Evolutionary conservation across 2,888 invertebrate genomes (phyloP).

Genomic region (Saturnia japonica): DNA sequence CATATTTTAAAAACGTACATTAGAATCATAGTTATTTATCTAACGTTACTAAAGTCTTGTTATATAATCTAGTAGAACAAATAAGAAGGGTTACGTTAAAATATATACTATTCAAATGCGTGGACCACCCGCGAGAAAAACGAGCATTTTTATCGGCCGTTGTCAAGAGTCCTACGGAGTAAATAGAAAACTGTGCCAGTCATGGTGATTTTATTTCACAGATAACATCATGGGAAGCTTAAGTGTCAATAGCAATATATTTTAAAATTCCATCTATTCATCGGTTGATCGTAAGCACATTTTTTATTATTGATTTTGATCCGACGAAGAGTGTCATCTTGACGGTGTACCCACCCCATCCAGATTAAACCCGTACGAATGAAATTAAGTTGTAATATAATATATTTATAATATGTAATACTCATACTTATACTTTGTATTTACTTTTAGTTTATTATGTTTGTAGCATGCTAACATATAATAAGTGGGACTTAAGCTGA

Average conservation of each 20-base stretch:
- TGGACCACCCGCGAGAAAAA: slow-evolving; percentile 34
- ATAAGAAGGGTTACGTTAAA: slow-evolving; percentile 22
- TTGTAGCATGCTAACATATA: no score
- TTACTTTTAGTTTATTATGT: no score
- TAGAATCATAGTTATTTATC: neutral
- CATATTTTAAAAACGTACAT: neutral
- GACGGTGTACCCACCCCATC: neutral
- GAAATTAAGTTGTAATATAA: neutral
- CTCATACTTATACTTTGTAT: neutral
- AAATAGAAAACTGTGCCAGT: slow-evolving; percentile 38
- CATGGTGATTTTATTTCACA: slow-evolving; percentile 33
- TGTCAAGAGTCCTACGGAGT: slow-evolving; percentile 38
- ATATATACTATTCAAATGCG: slow-evolving; percentile 21
- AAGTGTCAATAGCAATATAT: slow-evolving; percentile 36
- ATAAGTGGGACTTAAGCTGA: no score
- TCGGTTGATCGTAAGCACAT: slow-evolving; percentile 13
- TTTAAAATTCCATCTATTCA: slow-evolving; percentile 23
- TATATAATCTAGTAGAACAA: slow-evolving; percentile 22
- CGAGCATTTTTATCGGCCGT: slow-evolving; percentile 23
- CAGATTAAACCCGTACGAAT: slow-evolving; percentile 3
- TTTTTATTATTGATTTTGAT: slow-evolving; percentile 13
- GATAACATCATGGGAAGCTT: slow-evolving; percentile 34
- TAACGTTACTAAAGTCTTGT: neutral
- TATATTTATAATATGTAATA: neutral
- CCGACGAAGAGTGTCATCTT: slow-evolving; percentile 4